Evolutionary conservation across 2,888 invertebrate species (phyloP), one percentile per base, ranked within the genome.

Genomic region (Erebia aethiops): DNA sequence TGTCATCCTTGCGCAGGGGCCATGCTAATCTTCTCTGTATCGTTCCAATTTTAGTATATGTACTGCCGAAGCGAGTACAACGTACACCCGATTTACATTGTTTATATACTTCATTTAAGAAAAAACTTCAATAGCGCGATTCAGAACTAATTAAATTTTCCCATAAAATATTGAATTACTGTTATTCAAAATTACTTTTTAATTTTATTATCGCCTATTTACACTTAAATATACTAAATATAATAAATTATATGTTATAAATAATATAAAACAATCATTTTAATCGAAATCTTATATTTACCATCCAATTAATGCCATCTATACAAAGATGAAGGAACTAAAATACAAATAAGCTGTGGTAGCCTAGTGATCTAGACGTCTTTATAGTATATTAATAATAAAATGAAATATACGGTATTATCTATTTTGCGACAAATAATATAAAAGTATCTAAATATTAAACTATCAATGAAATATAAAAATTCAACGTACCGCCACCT

Each of bases 1-100:
- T 87, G 87, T 87, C 87, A 87, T 87, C 86, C 86, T 87, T 87
- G 86, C 87, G 86, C 87, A 87, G 86, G 87, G 87, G 87, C 87
- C 87, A 87, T 87, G 87, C 87, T 87, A 87, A 87, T 86, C 86
- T 86, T 86, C 86, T 85, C 85, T 85, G 85, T 86, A 86, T 85
- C 85, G 85, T 86, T 87, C 85, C 85, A 87, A 87, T 86, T 86
- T 87, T 85, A 86, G 84, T 87, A 85, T 86, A 86, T 87, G 85
- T 86, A 86, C 84, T 86, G 84, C 86, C 86, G 86, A 86, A 86
- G 86, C 86, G 85, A 87, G 86, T 87, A 86, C 86, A 13, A 13
- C 1, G 0, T 11, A 2, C 1, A 0, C 7, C 4, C 0, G 5
- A 46, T 5, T 43, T 46, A 5, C 1, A 1, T 21, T 61, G 3